A percentile compares a stretch with the other conserved stretches of the same genome.
Evolutionary conservation across 1,140 invertebrate species (phyloP).

Genomic region (Brachystomella parvula): DNA sequence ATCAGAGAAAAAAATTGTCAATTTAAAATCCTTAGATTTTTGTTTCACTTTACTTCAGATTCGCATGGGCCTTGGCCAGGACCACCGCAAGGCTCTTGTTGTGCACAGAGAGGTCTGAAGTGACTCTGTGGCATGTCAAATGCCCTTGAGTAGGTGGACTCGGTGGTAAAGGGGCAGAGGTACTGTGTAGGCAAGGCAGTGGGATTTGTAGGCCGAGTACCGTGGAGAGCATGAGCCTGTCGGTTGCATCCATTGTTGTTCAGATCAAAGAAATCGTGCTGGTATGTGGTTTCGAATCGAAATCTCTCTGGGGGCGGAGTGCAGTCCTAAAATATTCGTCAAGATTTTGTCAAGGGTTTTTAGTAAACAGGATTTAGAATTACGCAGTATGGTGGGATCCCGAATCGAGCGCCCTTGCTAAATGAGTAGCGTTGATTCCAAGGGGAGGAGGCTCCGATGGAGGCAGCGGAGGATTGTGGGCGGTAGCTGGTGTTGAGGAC

Average conservation of each 20-base stretch:
- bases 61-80: constrained; percentile 12
- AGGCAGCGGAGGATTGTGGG: neutral
- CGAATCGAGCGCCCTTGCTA: constrained; percentile 31
- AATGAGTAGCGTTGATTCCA: constrained; percentile 30
- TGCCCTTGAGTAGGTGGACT: constrained; percentile 31
- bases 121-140: constrained; percentile 31
- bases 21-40: neutral
- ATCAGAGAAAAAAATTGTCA: neutral
- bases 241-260: constrained; percentile 12
- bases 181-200: constrained; percentile 23
- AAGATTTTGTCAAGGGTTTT: neutral
- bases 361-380: neutral
- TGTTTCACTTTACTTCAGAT: constrained; percentile 1
- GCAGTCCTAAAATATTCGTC: constrained; percentile 20
- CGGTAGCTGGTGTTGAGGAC: constrained; percentile 9
- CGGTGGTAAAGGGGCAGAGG: constrained; percentile 34
- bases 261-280: constrained; percentile 26
- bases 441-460: neutral
- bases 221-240: constrained; percentile 9
- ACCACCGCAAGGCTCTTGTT: constrained; percentile 25
- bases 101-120: constrained; percentile 20
- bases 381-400: constrained; percentile 29
- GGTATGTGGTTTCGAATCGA: constrained; percentile 32
- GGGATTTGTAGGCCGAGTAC: constrained; percentile 17
- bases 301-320: constrained; percentile 34